Conservation (phyloP, 2,113 vertebrate genomes). For the Labeo catla region DNA sequence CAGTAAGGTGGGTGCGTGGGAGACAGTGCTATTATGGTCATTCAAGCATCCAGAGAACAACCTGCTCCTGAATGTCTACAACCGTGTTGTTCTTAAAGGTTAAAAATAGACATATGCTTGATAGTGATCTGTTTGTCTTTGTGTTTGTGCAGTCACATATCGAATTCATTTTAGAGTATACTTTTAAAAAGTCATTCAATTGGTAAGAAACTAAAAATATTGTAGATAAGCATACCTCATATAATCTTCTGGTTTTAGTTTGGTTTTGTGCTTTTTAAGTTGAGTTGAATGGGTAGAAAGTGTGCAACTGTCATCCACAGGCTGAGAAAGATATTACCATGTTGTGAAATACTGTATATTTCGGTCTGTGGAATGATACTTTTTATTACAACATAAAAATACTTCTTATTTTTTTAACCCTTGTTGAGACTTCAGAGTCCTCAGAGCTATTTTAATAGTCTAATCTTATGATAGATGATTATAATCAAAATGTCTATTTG, state of each 20-base stretch:
- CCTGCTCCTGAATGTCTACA: conserved; percentile 4
- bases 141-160: not conserved
- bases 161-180: not conserved
- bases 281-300: not conserved
- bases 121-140: conserved; percentile 10
- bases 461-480: too few relatives aligned
- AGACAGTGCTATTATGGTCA: not conserved
- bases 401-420: not conserved
- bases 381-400: not conserved
- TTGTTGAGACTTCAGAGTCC: not conserved
- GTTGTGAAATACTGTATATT: not conserved
- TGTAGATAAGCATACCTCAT: not conserved
- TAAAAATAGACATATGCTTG: not conserved
- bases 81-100: not conserved
- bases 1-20: not conserved
- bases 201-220: not conserved
- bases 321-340: not conserved
- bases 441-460: not conserved
- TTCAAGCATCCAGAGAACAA: conserved; percentile 11
- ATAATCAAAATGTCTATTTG: too few relatives aligned
- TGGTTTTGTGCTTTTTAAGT: conserved; percentile 5
- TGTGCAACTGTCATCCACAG: not conserved
- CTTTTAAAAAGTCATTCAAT: not conserved
- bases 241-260: not conserved
- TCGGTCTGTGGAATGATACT: not conserved